Conservation (phyloP, 2,797 vertebrate species). For the Trachurus trachurus region DNA sequence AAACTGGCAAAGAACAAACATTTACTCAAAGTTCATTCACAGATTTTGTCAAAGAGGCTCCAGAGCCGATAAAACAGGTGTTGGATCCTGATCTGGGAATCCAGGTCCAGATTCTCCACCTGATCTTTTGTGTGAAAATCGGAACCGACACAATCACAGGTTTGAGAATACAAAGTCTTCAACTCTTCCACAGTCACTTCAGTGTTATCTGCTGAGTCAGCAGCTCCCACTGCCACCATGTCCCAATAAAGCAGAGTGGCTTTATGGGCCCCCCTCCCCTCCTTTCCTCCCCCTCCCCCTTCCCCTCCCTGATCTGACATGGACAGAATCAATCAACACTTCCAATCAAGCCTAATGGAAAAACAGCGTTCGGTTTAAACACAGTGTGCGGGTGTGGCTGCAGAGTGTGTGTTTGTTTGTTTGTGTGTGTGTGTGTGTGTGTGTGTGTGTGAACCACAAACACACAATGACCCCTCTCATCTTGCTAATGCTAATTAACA, state of each 20-base stretch:
- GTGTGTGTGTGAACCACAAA: background rate
- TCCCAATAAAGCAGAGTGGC: conserved; percentile 78
- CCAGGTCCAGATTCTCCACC: too few species aligned
- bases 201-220: conserved; percentile 59
- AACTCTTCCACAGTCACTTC: conserved; percentile 20
- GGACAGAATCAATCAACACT: conserved; percentile 77
- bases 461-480: conserved; percentile 10
- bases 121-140: background rate
- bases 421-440: background rate
- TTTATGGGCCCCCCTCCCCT: background rate
- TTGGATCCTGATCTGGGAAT: too few species aligned
- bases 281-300: background rate
- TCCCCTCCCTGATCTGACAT: conserved; percentile 44
- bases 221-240: conserved; percentile 40
- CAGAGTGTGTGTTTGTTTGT: conserved; percentile 6
- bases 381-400: conserved; percentile 29
- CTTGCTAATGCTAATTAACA: conserved; percentile 28
- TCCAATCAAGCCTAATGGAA: conserved; percentile 78
- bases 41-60: too few species aligned
- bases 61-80: too few species aligned
- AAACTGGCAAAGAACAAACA: too few species aligned
- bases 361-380: conserved; percentile 43
- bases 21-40: too few species aligned
- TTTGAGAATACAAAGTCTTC: conserved; percentile 25
- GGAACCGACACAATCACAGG: conserved; percentile 20